Conservation (phyloP, 2,888 invertebrate genomes). For the Phyllotreta striolata region DNA sequence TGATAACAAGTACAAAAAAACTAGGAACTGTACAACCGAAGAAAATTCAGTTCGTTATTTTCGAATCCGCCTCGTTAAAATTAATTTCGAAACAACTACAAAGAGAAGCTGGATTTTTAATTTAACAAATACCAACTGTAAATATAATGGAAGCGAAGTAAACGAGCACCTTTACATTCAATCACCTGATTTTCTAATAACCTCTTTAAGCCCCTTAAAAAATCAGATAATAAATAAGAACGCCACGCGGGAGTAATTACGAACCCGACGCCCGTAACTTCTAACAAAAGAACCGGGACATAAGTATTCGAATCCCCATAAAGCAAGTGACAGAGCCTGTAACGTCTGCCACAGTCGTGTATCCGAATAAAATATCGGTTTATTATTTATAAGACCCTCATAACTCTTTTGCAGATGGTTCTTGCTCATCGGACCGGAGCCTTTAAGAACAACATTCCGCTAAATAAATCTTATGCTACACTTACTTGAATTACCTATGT, state of each 20-base stretch:
- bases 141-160: too few relatives aligned
- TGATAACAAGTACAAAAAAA: too few relatives aligned
- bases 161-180: too few relatives aligned
- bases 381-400: conserved; percentile 60
- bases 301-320: conserved; percentile 47
- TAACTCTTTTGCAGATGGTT: conserved; percentile 58
- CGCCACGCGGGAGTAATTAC: conserved; percentile 4
- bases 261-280: conserved; percentile 1
- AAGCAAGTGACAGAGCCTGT: conserved; percentile 50
- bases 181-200: too few relatives aligned
- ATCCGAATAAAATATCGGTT: conserved; percentile 58
- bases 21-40: too few relatives aligned
- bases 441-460: conserved; percentile 38
- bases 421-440: conserved; percentile 44
- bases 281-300: conserved; percentile 16
- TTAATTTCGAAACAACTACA: too few relatives aligned
- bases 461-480: conserved; percentile 32
- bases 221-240: too few relatives aligned
- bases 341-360: conserved; percentile 58
- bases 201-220: too few relatives aligned
- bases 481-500: conserved; percentile 21
- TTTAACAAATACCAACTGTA: too few relatives aligned
- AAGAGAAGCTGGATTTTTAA: too few relatives aligned
- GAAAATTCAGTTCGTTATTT: too few relatives aligned
- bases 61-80: too few relatives aligned